Conservation (phyloP, 2,797 vertebrate species). For the Gobio occitaniae region DNA sequence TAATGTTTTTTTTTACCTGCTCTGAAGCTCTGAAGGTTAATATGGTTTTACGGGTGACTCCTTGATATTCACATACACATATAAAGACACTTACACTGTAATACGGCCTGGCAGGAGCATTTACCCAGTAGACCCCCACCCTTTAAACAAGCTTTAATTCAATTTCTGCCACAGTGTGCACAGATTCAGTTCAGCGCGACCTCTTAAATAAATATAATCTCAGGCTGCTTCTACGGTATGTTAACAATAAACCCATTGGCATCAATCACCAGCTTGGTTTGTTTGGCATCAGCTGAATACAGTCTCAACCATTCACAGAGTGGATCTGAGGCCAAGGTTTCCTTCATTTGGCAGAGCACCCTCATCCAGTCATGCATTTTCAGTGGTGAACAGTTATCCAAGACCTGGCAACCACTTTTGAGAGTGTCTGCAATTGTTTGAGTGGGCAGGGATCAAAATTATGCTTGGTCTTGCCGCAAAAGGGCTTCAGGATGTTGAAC, state of each 20-base stretch:
- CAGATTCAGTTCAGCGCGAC: background rate
- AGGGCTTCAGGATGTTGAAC: constrained; percentile 3
- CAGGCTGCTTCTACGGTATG: background rate
- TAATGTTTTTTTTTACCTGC: background rate
- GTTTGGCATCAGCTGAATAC: constrained; percentile 36
- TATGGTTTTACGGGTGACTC: background rate
- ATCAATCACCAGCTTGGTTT: constrained; percentile 70
- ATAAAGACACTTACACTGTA: background rate
- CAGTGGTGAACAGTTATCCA: constrained; percentile 63
- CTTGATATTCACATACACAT: background rate
- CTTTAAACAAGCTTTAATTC: background rate
- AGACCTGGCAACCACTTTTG: constrained; percentile 10
- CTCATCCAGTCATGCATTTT: constrained; percentile 64
- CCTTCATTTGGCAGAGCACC: constrained; percentile 16
- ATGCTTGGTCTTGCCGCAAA: background rate
- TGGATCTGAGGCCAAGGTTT: constrained; percentile 19
- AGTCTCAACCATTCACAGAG: constrained; percentile 16
- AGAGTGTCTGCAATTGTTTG: constrained; percentile 17
- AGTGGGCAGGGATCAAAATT: constrained; percentile 26
- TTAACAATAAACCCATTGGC: constrained; percentile 17
- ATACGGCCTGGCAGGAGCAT: background rate
- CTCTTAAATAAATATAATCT: constrained; percentile 17
- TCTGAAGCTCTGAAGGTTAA: constrained; percentile 7
- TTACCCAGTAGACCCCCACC: background rate
- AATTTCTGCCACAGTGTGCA: background rate